Conservation (phyloP, 1,140 invertebrate species). For the Anastrepha ludens region DNA sequence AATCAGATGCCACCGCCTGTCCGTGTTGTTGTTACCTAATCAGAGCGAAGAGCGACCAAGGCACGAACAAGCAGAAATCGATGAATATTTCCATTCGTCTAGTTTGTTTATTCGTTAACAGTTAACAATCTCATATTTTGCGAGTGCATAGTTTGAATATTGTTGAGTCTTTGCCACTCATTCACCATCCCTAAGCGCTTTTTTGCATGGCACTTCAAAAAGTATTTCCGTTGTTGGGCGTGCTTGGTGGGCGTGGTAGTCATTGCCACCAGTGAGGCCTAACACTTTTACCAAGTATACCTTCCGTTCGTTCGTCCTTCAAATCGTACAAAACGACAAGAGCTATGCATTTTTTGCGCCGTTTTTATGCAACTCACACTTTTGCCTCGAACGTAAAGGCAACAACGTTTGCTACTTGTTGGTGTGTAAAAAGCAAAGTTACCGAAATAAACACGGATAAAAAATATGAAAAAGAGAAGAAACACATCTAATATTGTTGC, state of each 20-base stretch:
- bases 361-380: too few relatives aligned
- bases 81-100: background rate
- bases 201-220: background rate
- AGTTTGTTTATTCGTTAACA: background rate
- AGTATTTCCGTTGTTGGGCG: constrained; percentile 1
- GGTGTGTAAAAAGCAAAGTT: background rate
- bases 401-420: background rate
- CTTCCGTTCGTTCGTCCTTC: constrained; percentile 23
- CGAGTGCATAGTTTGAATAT: background rate
- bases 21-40: background rate
- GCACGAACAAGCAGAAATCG: background rate
- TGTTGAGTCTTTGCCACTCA: background rate
- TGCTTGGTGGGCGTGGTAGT: constrained; percentile 21
- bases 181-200: background rate
- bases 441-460: background rate
- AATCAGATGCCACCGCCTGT: background rate
- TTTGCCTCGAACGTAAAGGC: too few relatives aligned
- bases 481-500: too few relatives aligned
- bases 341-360: background rate
- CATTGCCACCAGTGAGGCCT: constrained; percentile 1
- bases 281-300: constrained; percentile 6
- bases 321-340: background rate
- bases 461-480: background rate
- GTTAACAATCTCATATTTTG: background rate
- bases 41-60: background rate